These are phyloP conservation scores for Pogoniulus pusillus DNA, from an alignment of 2,797 vertebrate species.

Conservation along the genomic window DNA sequence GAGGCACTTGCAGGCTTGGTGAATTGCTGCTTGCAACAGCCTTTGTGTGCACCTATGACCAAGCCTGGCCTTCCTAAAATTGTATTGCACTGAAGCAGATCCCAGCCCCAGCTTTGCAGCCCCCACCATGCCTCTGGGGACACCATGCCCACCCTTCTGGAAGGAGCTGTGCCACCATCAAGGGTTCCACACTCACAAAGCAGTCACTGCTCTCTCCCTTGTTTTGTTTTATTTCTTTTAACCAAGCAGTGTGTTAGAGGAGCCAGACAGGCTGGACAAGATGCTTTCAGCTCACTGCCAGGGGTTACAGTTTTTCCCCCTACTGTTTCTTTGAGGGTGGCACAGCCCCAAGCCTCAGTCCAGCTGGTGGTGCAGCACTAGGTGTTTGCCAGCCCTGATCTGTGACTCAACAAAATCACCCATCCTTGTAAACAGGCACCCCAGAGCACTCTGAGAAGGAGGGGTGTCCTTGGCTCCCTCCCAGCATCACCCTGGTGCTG, in stretches of 20 bases:
- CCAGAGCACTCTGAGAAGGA: not conserved
- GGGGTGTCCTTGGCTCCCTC: not conserved
- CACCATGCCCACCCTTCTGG: not conserved
- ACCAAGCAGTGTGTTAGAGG: not conserved
- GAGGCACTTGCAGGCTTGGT: not conserved
- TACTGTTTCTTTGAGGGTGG: not conserved
- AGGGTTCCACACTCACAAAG: not conserved
- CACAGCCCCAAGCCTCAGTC: not conserved
- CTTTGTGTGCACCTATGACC: not conserved
- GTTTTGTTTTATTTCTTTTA: not conserved
- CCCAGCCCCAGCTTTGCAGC: not conserved
- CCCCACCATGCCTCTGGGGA: not conserved
- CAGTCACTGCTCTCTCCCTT: not conserved
- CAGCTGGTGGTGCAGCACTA: not conserved
- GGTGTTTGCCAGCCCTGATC: not conserved
- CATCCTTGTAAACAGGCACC: not conserved
- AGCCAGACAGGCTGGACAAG: not conserved
- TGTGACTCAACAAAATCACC: slow-evolving; percentile 9
- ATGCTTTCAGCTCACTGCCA: not conserved
- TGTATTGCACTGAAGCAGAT: not conserved
- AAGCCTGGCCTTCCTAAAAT: not conserved
- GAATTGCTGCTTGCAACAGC: not conserved
- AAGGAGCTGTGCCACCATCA: not conserved
- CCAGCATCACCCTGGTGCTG: not conserved
- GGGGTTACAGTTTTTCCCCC: not conserved